Base-by-base conservation (phyloP, 2,113 vertebrate genomes). In the Nesospiza acunhae region DNA sequence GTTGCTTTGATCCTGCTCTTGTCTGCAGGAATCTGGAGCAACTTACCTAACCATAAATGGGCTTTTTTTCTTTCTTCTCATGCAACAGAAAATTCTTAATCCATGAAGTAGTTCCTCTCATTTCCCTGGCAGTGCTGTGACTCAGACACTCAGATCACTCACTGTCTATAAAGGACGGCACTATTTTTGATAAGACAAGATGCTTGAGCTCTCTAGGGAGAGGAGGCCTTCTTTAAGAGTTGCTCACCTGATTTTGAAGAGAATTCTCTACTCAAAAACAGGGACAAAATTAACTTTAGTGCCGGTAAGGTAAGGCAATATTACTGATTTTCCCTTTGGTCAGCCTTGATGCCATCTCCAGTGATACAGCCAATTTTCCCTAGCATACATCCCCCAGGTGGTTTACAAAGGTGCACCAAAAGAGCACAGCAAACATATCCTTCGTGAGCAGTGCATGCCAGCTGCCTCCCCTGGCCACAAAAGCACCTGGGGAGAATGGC, bases 341-440 rank as follows among this genome's bases (percentile, higher is more conserved):
- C 50, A 84, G 31, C 47, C 55, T 76, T 67, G 49, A 63, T 47
- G n/a, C 7, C 3, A 0, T 59, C 55, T 73, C 55, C 67, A 81
- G 30, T 12, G 17, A 59, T 3, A 49, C 11, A 60, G 15, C 12
- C 3, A 1, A 22, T 52, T 60, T 72, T 79, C 37, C 39, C 58
- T 22, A 47, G 28, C 17, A 8, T 8, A 30, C 9, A 67, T 42
- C 19, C 6, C 62, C 59, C 11, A 8, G 15, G 7, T 1, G 69
- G 58, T 28, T 68, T 37, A 60, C 0, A 1, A 24, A 82, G 35
- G 21, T 0, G 0, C 52, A 56, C 47, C 44, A 41, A 56, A 82
- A 50, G 19, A 75, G 47, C 44, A 64, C 17, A 64, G 41, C 22
- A 87, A 59, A 44, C 0, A 0, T 4, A 31, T 50, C 56, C 39